Base-by-base conservation (phyloP, 2,888 invertebrate genomes). In the Ormyrus pomaceus region DNA sequence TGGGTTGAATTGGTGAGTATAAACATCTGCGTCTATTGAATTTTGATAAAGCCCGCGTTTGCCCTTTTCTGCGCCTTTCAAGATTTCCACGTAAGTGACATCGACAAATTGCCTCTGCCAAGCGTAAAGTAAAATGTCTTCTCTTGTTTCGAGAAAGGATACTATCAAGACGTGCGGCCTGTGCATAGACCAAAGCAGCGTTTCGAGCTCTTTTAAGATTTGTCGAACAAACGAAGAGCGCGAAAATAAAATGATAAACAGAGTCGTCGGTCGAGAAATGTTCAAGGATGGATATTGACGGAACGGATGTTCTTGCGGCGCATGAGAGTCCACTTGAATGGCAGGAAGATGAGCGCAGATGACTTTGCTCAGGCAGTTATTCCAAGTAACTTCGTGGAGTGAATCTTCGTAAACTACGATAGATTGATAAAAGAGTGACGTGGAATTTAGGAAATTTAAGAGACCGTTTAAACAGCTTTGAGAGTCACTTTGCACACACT, bases 61-160 rank as follows among this genome's bases (percentile, higher is more conserved):
- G 8, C 13, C 5, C 10, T 9, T 51, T 11, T n/a, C 51, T 10
- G 34, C 34, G 3, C 53, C 10, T 53, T 34, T 13, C 51, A 4
- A 69, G 10, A 69, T 13, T n/a, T 50, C 19, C 19, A 19, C 1
- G 1, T 19, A 19, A 19, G 55, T 46, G 3, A 69, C 69, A 8
- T 69, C 55, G n/a, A 69, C 11, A 10, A 69, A 69, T 58, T 58
- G 69, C n/a, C 9, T 56, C 19, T 46, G n/a, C 69, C 69, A 69
- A n/a, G 69, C 56, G 11, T 69, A 48, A 8, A 69, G 56, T 10
- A 69, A 48, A 8, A 69, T 46, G n/a, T 69, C 56, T 13, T 69
- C 13, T 2, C n/a, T 8, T 5, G 34, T 7, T 9, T 9, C 11
- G 8, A 13, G 10, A 13, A 58, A 13, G 48, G 69, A 56, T 8